Percentiles rank a stretch among this genome's conserved stretches.
Conservation (phyloP, 2,797 vertebrate genomes). For the Borostomias antarcticus region DNA sequence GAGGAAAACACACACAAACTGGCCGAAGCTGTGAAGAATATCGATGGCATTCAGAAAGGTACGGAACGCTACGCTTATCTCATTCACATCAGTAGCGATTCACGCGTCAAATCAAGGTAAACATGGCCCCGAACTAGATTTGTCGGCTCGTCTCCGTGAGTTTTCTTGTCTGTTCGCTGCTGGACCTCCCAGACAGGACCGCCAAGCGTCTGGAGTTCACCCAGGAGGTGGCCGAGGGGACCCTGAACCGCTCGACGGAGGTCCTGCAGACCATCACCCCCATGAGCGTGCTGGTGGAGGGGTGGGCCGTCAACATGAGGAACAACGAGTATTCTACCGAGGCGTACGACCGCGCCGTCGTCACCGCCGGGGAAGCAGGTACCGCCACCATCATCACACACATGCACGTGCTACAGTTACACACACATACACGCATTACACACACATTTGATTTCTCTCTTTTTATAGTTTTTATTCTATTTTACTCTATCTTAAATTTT, state of each 20-base stretch:
- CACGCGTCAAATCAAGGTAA: no score
- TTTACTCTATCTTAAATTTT: not conserved
- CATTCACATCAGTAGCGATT: constrained; percentile 3
- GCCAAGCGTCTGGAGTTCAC: constrained; percentile 80
- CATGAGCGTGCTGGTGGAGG: constrained; percentile 79
- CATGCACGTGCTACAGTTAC: no score
- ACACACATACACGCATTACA: not conserved
- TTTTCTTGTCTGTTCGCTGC: constrained; percentile 10
- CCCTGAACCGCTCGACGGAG: constrained; percentile 75
- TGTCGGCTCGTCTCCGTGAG: not conserved
- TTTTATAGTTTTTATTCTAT: no score
- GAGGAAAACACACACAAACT: constrained; percentile 72
- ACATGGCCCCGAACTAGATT: no score
- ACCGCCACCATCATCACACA: constrained; percentile 24
- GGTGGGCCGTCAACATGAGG: constrained; percentile 86
- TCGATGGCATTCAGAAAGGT: constrained; percentile 82
- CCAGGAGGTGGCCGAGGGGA: constrained; percentile 74
- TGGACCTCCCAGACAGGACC: constrained; percentile 69
- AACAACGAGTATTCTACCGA: constrained; percentile 82
- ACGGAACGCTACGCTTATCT: no score
- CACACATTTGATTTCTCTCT: not conserved
- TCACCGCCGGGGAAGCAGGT: constrained; percentile 90
- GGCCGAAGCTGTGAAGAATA: constrained; percentile 66
- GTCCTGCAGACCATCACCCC: constrained; percentile 79
- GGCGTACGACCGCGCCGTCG: constrained; percentile 80